Evolutionary conservation across 2,888 invertebrate species (phyloP), one percentile per base, ranked within the genome.

Genomic region (Seladonia tumulorum): DNA sequence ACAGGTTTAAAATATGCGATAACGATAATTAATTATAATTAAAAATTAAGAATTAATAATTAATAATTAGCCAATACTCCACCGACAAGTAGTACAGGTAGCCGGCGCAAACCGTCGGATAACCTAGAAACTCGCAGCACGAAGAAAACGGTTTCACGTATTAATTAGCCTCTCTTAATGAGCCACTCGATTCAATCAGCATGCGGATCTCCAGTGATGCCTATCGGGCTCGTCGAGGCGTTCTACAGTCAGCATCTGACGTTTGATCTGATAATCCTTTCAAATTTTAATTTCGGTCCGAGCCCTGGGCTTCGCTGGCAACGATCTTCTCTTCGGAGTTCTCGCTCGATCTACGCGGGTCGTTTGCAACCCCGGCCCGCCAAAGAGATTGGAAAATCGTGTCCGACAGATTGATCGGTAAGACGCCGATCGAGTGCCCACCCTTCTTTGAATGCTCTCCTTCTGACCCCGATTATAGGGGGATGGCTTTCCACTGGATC

Each of bases 221-320:
- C 68, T 76, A 29, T 76, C 81, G 76, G 75, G 79, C 73, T 72
- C 49, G 76, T 78, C 25, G 78, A 76, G 60, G 72, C 78, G 72
- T 35, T 39, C 7, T 18, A 25, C 80, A 76, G 78, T 86, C 85
- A 79, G 81, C 79, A 70, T 60, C 81, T 60, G 63, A 63, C 85
- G 86, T 86, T 86, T 85, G 76, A 86, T 86, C 78, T 72, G 86
- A 85, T 86, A 81, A 86, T 85, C 85, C 85, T 79, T 85, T 85
- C 86, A 72, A 85, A 86, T 81, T 81, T 85, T 86, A 76, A 81
- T 60, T 76, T 47, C 66, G 81, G 75, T 74, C 75, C 81, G 1
- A 49, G 78, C 74, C 60, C n/a, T 75, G 39, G 66, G 63, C 73
- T 76, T 85, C 81, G 72, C 78, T 42, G 77, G 25, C 76, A 35